Evolutionary conservation across 2,113 vertebrate genomes (phyloP).

Genomic region (Acanthochromis polyacanthus): DNA sequence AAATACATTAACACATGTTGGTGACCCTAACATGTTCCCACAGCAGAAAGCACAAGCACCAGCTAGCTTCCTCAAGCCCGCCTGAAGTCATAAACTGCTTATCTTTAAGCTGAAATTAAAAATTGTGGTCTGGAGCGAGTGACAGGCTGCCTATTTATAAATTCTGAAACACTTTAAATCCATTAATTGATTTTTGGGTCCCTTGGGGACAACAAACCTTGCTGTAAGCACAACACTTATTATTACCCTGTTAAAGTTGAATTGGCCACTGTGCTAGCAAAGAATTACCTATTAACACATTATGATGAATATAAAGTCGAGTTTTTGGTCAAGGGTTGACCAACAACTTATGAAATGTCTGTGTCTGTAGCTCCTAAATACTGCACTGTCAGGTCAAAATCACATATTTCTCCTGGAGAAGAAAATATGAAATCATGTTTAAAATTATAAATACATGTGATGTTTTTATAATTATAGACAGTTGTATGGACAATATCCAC

Average conservation of each 20-base stretch:
- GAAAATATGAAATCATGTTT: too few relatives aligned
- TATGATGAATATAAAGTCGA: too few relatives aligned
- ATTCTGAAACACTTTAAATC: neutral
- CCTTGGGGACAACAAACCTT: neutral
- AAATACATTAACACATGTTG: conserved; percentile 25
- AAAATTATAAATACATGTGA: too few relatives aligned
- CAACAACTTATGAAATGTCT: too few relatives aligned
- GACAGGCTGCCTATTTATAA: neutral
- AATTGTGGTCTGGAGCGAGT: neutral
- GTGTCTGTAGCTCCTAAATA: too few relatives aligned
- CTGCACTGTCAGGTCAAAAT: too few relatives aligned
- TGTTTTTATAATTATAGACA: too few relatives aligned
- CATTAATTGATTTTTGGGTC: neutral
- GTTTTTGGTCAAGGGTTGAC: too few relatives aligned
- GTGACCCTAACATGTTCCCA: conserved; percentile 14
- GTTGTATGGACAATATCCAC: too few relatives aligned
- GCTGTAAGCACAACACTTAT: neutral
- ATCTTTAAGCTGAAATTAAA: neutral
- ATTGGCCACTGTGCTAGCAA: neutral
- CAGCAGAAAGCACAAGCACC: conserved; percentile 1
- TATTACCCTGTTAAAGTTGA: neutral
- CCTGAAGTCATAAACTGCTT: conserved; percentile 1
- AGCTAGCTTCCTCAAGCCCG: neutral
- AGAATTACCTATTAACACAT: neutral
- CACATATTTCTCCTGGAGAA: too few relatives aligned